Conservation (phyloP, 2,113 vertebrate genomes). For the Poeciliopsis occidentalis region DNA sequence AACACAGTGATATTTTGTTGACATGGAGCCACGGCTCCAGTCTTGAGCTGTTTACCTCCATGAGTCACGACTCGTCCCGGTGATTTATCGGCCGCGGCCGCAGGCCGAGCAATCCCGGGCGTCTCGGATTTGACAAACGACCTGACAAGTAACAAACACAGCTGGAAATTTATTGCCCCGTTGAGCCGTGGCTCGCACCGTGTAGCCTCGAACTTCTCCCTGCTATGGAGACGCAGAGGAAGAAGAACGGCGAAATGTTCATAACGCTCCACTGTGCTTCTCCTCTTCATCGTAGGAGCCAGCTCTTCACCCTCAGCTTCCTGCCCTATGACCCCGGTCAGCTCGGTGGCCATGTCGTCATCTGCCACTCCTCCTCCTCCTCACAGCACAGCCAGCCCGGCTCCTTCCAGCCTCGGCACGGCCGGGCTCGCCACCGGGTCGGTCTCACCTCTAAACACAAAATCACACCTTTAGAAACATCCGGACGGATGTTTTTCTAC, state of each 20-base stretch:
- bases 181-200: slow-evolving; percentile 39
- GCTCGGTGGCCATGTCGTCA: slow-evolving; percentile 82
- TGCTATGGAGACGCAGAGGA: slow-evolving; percentile 24
- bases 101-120: slow-evolving; percentile 27
- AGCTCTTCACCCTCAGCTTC: slow-evolving; percentile 82
- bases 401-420: slow-evolving; percentile 80
- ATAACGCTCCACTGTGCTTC: not conserved
- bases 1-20: slow-evolving; percentile 61
- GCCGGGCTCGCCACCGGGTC: slow-evolving; percentile 86
- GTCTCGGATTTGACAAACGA: slow-evolving; percentile 52
- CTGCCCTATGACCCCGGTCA: slow-evolving; percentile 83
- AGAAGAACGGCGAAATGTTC: slow-evolving; percentile 17
- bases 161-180: slow-evolving; percentile 60
- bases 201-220: slow-evolving; percentile 14
- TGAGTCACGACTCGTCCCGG: slow-evolving; percentile 37
- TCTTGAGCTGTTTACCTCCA: slow-evolving; percentile 61
- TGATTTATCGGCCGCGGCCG: slow-evolving; percentile 53
- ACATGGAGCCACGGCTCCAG: slow-evolving; percentile 26
- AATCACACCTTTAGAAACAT: not conserved
- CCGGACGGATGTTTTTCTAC: slow-evolving; percentile 20
- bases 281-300: slow-evolving; percentile 73
- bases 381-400: slow-evolving; percentile 86
- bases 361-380: slow-evolving; percentile 85
- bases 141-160: slow-evolving; percentile 63
- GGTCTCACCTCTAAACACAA: slow-evolving; percentile 44